phyloP scores from a whole-genome alignment of 2,797 vertebrate genomes.

The Rhabdophis nuchalis region DNA sequence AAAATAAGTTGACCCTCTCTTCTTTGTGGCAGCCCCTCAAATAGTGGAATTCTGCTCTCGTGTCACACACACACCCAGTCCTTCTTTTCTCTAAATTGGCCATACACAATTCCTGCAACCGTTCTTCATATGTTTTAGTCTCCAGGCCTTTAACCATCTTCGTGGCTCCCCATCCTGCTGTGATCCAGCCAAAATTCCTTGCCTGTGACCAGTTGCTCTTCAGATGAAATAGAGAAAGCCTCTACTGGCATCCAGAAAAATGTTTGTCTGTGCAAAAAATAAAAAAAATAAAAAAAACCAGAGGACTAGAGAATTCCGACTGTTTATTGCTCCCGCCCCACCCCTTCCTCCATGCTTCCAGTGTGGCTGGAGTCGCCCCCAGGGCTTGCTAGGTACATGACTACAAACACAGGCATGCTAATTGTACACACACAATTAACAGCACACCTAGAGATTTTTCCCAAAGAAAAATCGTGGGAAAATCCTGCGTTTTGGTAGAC shows the following conservation, averaged over 20 bases:
- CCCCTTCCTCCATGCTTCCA: background rate
- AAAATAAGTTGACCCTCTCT: background rate
- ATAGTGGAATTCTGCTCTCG: background rate
- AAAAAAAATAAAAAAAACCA: no score
- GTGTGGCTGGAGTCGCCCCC: background rate
- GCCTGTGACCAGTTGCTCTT: background rate
- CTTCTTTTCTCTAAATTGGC: background rate
- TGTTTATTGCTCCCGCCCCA: background rate
- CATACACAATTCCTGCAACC: background rate
- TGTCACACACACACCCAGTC: background rate
- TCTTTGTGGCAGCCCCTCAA: background rate
- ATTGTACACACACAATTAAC: background rate
- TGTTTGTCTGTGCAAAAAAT: background rate
- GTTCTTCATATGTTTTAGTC: background rate
- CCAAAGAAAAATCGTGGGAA: background rate
- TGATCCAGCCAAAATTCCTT: background rate
- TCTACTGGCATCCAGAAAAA: background rate
- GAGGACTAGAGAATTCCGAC: no score
- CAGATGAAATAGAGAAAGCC: background rate
- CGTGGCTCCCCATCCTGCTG: background rate
- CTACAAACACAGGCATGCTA: background rate
- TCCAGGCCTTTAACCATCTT: background rate
- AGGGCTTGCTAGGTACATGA: background rate
- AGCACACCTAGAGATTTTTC: background rate
- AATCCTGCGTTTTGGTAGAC: background rate